Evolutionary conservation across 2,113 vertebrate genomes (phyloP).

Genomic region (Toxotes chatareus): DNA sequence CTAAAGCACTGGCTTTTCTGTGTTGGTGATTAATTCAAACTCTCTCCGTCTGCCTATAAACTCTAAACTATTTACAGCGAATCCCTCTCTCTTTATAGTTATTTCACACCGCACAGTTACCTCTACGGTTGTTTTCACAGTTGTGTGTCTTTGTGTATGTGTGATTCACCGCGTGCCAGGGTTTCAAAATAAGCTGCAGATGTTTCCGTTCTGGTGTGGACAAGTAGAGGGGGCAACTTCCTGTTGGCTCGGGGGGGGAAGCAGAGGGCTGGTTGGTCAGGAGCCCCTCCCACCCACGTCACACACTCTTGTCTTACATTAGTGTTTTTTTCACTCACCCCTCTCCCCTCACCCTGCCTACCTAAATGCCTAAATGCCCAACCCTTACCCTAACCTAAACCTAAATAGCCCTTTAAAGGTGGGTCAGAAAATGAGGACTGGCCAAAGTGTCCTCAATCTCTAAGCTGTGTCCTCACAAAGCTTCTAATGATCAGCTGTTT

Average conservation of each 20-base stretch:
- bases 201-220: conserved; percentile 82
- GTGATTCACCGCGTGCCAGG: conserved; percentile 46
- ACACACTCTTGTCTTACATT: background rate
- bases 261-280: conserved; percentile 49
- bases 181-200: conserved; percentile 86
- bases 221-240: conserved; percentile 76
- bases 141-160: conserved; percentile 45
- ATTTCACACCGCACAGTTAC: conserved; percentile 19
- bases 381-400: no score
- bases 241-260: conserved; percentile 69
- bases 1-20: background rate
- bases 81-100: conserved; percentile 3
- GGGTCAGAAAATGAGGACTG: background rate
- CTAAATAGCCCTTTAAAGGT: no score
- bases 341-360: no score
- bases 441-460: no score
- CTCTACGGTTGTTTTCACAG: conserved; percentile 26
- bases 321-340: no score
- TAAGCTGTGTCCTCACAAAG: background rate
- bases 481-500: background rate
- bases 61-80: background rate
- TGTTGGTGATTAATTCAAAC: background rate
- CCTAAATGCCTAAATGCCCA: no score
- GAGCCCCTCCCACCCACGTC: conserved; percentile 42
- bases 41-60: background rate